These are phyloP conservation scores for Smittia sp. DNA, from an alignment of 2,888 invertebrate species.

Conservation along the genomic window DNA sequence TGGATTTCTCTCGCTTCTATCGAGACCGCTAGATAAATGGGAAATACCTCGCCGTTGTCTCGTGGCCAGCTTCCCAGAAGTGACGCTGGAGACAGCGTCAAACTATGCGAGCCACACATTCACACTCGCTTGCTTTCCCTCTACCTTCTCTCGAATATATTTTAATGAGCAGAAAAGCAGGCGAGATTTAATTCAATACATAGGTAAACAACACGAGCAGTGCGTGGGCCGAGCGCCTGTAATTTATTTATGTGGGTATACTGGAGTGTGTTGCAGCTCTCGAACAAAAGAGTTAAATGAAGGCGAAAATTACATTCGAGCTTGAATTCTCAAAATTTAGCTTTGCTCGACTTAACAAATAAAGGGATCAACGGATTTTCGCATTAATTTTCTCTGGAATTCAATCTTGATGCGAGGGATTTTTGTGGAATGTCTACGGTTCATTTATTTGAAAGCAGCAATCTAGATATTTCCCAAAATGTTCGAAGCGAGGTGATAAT, in stretches of 20 bases:
- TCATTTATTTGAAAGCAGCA: too few species aligned
- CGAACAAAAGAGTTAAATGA: conserved; percentile 29
- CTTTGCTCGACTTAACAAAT: background rate
- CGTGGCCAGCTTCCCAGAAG: background rate
- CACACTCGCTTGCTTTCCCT: background rate
- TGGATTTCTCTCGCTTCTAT: conserved; percentile 1
- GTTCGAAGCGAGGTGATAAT: too few species aligned
- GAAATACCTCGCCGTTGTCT: background rate
- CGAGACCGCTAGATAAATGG: background rate
- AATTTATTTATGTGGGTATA: conserved; percentile 28
- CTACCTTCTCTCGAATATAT: conserved; percentile 6
- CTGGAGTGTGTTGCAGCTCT: background rate
- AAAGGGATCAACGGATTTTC: conserved; percentile 24
- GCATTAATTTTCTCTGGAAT: background rate
- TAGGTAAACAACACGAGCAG: background rate
- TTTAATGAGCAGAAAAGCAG: conserved; percentile 16
- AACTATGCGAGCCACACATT: background rate
- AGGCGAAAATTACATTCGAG: conserved; percentile 25
- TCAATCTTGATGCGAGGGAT: background rate
- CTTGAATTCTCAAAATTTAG: background rate
- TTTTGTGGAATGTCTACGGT: background rate
- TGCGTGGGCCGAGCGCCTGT: conserved; percentile 22
- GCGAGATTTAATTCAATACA: background rate
- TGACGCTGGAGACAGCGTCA: background rate
- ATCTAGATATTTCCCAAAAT: too few species aligned